Base-by-base conservation (phyloP, 2,888 invertebrate species). In the Drosophila planitibia region DNA sequence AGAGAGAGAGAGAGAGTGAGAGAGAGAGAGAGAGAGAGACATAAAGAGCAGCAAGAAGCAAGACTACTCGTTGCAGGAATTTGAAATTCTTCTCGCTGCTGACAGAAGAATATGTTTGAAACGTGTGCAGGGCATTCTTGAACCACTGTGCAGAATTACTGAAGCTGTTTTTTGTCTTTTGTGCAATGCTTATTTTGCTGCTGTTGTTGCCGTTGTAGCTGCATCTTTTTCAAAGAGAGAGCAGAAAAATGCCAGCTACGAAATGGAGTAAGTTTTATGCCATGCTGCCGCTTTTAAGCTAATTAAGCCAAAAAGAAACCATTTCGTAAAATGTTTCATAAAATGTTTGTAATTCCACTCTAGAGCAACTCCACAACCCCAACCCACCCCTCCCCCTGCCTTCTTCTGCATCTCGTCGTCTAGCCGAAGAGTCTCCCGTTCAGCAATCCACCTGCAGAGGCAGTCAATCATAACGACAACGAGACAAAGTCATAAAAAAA, bases 401-500 rank as follows among this genome's bases (percentile, higher is more conserved):
- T 28, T n/a, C 28, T 16, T 16, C 28, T 39, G 28, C 74, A 44
- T 4, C 51, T 33, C 19, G 47, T 4, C 41, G 44, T 28, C 69
- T 55, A 12, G 35, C 22, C 16, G n/a, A 14, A 30, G 25, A 16
- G 22, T 32, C 39, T 14, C 32, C 25, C 39, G 28, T 47, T 53
- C 62, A 64, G 39, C 30, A n/a, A 33, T 79, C 77, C 79, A 79
- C 79, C 79, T 79, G 79, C 79, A 79, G 67, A 35, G 54, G 76
- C 79, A 79, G 72, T 79, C 79, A 81, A 79, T 79, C 79, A 79
- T 81, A 79, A 79, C 81, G 76, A 70, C 75, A 78, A 78, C 73
- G 86, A 47, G 47, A 74, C 75, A 83, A 81, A 79, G 73, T 70
- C 76, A 84, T 83, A 81, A 66, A 68, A 63, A 63, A n/a, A n/a